These are phyloP conservation scores for Chlorops oryzae DNA, from an alignment of 1,140 invertebrate genomes.

Conservation along the genomic window DNA sequence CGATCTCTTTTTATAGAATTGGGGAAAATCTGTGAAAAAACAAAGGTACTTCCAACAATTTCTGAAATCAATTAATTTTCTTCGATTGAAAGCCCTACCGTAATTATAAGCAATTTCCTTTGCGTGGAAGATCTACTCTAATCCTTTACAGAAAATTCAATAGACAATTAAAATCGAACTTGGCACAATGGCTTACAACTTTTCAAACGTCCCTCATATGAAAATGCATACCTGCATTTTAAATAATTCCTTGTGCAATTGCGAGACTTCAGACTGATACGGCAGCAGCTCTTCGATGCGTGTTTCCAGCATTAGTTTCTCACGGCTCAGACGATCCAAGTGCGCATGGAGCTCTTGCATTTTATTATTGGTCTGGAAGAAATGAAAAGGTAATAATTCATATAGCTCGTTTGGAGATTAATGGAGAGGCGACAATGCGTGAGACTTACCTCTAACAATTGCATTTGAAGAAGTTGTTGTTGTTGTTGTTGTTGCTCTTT, in stretches of 20 bases:
- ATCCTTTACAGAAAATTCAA: too few species aligned
- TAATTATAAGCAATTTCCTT: too few species aligned
- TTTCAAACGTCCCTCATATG: too few species aligned
- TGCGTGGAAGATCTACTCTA: too few species aligned
- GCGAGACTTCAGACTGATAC: conserved; percentile 49
- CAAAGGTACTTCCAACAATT: too few species aligned
- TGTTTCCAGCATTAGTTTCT: conserved; percentile 51
- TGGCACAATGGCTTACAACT: too few species aligned
- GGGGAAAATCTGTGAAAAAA: too few species aligned
- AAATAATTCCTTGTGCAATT: conserved; percentile 50
- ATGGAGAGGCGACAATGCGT: not conserved
- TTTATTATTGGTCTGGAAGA: conserved; percentile 39
- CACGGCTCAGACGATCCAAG: conserved; percentile 47
- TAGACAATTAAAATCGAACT: too few species aligned
- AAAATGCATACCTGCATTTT: conserved; percentile 43
- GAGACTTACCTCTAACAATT: conserved; percentile 33
- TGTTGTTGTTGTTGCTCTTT: conserved; percentile 43
- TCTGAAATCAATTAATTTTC: too few species aligned
- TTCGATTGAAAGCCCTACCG: too few species aligned
- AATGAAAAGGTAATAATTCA: not conserved
- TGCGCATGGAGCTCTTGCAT: conserved; percentile 45
- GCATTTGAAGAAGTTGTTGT: too few species aligned
- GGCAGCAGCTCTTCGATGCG: conserved; percentile 50
- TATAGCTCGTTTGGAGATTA: not conserved
- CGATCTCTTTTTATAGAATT: too few species aligned